Evolutionary conservation across 2,888 invertebrate species (phyloP), one percentile per base, ranked within the genome.

Genomic region (Melanotus villosus): DNA sequence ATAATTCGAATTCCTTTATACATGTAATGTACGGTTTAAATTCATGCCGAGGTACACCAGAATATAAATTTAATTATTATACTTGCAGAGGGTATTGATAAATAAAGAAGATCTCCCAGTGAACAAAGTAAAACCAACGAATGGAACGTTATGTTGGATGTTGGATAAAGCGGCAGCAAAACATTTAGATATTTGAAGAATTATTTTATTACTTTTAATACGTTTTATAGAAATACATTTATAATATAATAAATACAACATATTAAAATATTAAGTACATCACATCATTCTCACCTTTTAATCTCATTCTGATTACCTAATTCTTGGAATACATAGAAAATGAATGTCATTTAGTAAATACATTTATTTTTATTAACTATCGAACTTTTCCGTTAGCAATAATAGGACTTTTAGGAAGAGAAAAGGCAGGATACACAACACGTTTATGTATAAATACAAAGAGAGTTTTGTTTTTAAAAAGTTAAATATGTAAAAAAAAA

Each of bases 21-120:
- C n/a, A n/a, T n/a, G n/a, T n/a, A n/a, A n/a, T n/a, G n/a, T n/a
- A n/a, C n/a, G n/a, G n/a, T n/a, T n/a, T n/a, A n/a, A n/a, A n/a
- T n/a, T n/a, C n/a, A n/a, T n/a, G n/a, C n/a, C n/a, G n/a, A n/a
- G n/a, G n/a, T n/a, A n/a, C n/a, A n/a, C n/a, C n/a, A n/a, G n/a
- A n/a, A n/a, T n/a, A n/a, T n/a, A n/a, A n/a, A n/a, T n/a, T n/a
- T n/a, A n/a, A n/a, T n/a, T n/a, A n/a, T n/a, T n/a, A n/a, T n/a
- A n/a, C n/a, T n/a, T n/a, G n/a, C 86, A 96, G 96, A 89, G 90
- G 76, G 92, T 96, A 69, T 85, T 96, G 67, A 89, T 90, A 73
- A 91, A 93, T 68, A 89, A 90, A 64, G 94, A 95, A 79, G 87
- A 89, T 58, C 85, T 96, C 18, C 97, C 97, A 5, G 93, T 95